A percentile compares a stretch with the other conserved stretches of the same genome.
Conservation (phyloP, 2,113 vertebrate genomes). For the Motacilla tschutschensis region DNA sequence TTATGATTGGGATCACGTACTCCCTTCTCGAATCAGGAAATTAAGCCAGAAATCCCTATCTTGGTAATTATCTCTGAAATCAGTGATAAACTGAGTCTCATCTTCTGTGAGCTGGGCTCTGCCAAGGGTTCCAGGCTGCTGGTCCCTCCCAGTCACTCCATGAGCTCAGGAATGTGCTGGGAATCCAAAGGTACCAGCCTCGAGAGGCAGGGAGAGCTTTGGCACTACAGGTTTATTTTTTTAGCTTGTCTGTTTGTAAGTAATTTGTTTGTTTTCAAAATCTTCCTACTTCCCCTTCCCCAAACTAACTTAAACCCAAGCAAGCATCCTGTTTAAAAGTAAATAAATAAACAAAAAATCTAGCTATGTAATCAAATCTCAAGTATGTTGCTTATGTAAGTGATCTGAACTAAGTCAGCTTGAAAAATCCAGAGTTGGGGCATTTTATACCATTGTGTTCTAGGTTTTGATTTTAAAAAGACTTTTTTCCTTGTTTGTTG, state of each 20-base stretch:
- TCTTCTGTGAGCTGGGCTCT: background rate
- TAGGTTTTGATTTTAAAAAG: background rate
- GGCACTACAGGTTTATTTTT: background rate
- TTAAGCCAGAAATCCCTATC: constrained; percentile 21
- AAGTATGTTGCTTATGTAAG: constrained; percentile 45
- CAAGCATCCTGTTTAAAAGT: constrained; percentile 67
- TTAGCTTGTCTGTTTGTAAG: background rate
- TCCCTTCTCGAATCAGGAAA: background rate
- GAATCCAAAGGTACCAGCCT: background rate
- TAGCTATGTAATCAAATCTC: constrained; percentile 60
- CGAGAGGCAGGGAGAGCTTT: background rate
- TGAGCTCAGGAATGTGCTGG: background rate
- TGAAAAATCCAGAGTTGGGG: background rate
- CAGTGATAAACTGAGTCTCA: background rate
- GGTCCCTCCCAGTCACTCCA: background rate
- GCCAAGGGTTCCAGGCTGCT: background rate
- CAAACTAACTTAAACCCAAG: constrained; percentile 48
- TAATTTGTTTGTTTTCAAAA: constrained; percentile 43
- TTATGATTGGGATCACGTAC: constrained; percentile 52
- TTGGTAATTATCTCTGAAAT: background rate
- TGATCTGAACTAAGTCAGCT: constrained; percentile 23
- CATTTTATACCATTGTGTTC: background rate
- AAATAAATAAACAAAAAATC: constrained; percentile 61
- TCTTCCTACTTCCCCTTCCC: constrained; percentile 39
- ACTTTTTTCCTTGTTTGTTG: background rate